Percentiles rank a stretch among this genome's conserved stretches.
phyloP scores from a whole-genome alignment of 2,113 vertebrate genomes.

The Condylura cristata region DNA sequence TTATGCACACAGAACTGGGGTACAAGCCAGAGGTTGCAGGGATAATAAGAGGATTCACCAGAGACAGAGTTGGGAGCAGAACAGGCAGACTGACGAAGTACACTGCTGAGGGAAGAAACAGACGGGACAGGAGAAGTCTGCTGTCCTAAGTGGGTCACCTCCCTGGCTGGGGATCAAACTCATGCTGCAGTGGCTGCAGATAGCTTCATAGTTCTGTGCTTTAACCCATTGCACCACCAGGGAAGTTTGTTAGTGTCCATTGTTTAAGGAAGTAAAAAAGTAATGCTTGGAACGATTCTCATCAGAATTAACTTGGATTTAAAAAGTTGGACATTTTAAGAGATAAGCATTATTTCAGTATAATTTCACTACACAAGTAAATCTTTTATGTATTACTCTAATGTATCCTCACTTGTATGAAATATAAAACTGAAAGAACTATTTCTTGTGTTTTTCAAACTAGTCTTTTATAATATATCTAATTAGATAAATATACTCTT shows the following conservation, averaged over 20 bases:
- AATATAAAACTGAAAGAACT: slow-evolving; percentile 23
- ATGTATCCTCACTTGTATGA: background rate
- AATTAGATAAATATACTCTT: slow-evolving; percentile 19
- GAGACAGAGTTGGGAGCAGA: too few species aligned
- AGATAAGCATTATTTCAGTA: slow-evolving; percentile 13
- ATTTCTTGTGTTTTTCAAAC: slow-evolving; percentile 32
- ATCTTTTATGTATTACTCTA: slow-evolving; percentile 43
- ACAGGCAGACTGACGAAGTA: too few species aligned
- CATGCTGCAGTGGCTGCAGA: too few species aligned
- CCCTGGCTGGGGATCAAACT: too few species aligned
- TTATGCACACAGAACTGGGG: too few species aligned
- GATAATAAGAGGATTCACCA: too few species aligned
- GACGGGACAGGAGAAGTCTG: too few species aligned
- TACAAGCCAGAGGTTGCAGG: too few species aligned
- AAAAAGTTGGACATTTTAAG: slow-evolving; percentile 23
- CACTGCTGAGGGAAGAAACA: too few species aligned
- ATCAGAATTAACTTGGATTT: background rate
- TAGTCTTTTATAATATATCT: slow-evolving; percentile 43
- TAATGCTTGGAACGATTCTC: slow-evolving; percentile 12
- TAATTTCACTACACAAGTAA: background rate
- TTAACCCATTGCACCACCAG: too few species aligned
- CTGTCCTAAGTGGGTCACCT: too few species aligned
- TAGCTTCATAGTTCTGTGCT: too few species aligned
- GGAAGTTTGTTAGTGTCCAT: background rate
- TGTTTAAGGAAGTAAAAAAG: slow-evolving; percentile 8